phyloP scores from a whole-genome alignment of 2,888 invertebrate genomes.

The Amiota communis region DNA sequence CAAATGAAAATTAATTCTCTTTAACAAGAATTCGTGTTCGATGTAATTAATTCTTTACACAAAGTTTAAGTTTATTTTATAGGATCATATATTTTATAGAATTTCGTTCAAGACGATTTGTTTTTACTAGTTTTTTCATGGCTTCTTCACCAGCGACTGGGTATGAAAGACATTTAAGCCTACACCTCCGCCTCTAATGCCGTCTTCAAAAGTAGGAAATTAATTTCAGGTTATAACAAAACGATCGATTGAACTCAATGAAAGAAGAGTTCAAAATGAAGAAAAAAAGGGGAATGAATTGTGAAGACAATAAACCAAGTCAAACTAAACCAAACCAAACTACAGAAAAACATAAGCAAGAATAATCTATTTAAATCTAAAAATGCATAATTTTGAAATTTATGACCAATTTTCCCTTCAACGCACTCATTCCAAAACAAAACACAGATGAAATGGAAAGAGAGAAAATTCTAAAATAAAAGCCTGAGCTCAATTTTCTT shows the following conservation, averaged over 20 bases:
- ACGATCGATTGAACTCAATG: conserved; percentile 10
- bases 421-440: conserved; percentile 1
- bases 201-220: conserved; percentile 20
- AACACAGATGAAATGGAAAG: background rate
- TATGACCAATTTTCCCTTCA: conserved; percentile 33
- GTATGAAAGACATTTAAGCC: background rate
- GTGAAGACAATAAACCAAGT: background rate
- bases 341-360: background rate
- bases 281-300: background rate
- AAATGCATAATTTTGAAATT: conserved; percentile 33
- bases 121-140: background rate
- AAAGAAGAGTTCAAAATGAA: background rate
- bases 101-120: background rate
- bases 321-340: background rate
- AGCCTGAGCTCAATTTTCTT: background rate
- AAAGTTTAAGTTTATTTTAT: background rate
- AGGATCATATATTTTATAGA: background rate
- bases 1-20: no score
- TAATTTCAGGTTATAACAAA: conserved; percentile 25
- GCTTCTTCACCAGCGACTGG: background rate
- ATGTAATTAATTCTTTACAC: conserved; percentile 15
- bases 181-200: conserved; percentile 13
- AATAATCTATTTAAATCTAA: conserved; percentile 33
- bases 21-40: no score
- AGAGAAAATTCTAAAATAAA: background rate